phyloP scores from a whole-genome alignment of 1,140 invertebrate genomes.

The Drosophila saltans region DNA sequence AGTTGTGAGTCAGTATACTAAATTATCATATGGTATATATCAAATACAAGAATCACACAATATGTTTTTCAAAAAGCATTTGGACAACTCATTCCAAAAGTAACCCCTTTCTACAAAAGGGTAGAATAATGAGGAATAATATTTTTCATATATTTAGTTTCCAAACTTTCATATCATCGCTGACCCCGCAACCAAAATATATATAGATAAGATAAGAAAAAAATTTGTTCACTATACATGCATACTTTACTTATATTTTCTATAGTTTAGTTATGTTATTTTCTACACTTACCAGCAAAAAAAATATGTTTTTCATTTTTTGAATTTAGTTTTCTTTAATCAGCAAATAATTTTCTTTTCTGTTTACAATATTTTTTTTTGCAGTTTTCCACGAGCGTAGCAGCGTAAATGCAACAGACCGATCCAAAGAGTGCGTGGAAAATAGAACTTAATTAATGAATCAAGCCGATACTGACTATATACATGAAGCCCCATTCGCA shows the following conservation, averaged over 20 bases:
- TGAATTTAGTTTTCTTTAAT: constrained; percentile 9
- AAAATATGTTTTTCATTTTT: constrained; percentile 60
- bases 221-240: constrained; percentile 18
- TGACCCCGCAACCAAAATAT: constrained; percentile 45
- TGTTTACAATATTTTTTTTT: constrained; percentile 14
- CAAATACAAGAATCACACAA: neutral
- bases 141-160: constrained; percentile 14
- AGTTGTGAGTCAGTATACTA: neutral
- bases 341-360: constrained; percentile 25
- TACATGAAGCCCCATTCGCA: constrained; percentile 33
- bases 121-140: constrained; percentile 4
- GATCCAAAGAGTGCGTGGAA: constrained; percentile 25
- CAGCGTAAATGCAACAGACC: constrained; percentile 16
- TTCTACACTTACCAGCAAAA: constrained; percentile 70
- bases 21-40: neutral
- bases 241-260: constrained; percentile 5
- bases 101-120: constrained; percentile 18
- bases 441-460: constrained; percentile 64
- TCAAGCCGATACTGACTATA: constrained; percentile 50
- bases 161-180: constrained; percentile 37
- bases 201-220: constrained; percentile 62
- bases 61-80: neutral
- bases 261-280: constrained; percentile 22
- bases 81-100: too few relatives aligned
- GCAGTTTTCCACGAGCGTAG: constrained; percentile 16